These are phyloP conservation scores for chimpanzee (Pan troglodytes) DNA, from an alignment of 2,113 vertebrate genomes.

Conservation along the genomic window DNA sequence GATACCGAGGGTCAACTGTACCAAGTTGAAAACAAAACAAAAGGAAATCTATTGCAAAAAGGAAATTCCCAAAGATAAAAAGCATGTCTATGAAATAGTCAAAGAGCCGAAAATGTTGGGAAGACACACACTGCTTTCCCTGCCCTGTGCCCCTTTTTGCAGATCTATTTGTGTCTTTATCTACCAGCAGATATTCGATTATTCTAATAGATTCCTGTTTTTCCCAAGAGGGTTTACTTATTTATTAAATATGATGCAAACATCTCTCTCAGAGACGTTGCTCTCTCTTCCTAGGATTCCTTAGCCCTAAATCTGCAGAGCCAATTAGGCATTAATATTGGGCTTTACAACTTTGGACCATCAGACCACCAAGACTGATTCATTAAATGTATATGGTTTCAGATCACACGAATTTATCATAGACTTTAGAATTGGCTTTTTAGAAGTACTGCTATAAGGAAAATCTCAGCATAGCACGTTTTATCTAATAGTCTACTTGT, in stretches of 20 bases:
- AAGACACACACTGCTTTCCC: neutral
- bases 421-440: neutral
- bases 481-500: neutral
- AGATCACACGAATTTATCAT: neutral
- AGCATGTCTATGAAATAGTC: neutral
- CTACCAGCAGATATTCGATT: neutral
- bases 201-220: neutral
- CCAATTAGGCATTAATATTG: neutral
- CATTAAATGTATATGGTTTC: neutral
- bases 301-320: neutral
- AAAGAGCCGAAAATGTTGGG: neutral
- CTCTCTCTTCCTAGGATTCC: neutral
- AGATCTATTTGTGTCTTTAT: neutral
- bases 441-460: neutral
- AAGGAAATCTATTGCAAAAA: neutral
- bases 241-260: neutral
- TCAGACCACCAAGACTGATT: neutral
- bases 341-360: neutral
- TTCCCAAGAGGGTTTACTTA: neutral
- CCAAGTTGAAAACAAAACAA: neutral
- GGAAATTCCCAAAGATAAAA: neutral
- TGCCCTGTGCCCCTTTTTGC: neutral
- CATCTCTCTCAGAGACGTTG: neutral
- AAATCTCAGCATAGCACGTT: neutral
- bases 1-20: neutral